Percentiles rank a stretch among this genome's conserved stretches.
Evolutionary conservation across 2,888 invertebrate species (phyloP).

Genomic region (Rutpela maculata): DNA sequence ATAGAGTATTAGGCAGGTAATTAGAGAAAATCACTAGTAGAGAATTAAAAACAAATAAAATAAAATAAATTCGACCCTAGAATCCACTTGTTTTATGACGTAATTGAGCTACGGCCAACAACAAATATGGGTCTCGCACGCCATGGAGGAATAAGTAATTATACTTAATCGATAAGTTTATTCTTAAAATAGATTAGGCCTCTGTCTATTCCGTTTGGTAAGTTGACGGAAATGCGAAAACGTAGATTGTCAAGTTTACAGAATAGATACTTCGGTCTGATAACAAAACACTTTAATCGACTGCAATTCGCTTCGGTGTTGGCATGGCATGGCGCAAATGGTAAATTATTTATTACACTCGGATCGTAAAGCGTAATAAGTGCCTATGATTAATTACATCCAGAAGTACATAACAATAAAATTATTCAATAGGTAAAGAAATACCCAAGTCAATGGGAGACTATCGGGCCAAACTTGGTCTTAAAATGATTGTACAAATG

Average conservation of each 20-base stretch:
- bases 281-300: not conserved
- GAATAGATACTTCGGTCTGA: not conserved
- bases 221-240: conserved; percentile 1
- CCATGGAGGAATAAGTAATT: conserved; percentile 1
- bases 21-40: conserved; percentile 23
- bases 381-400: too few species aligned
- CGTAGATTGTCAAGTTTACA: not conserved
- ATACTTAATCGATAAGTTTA: not conserved
- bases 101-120: not conserved
- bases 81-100: not conserved
- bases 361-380: too few species aligned
- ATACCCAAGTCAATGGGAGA: too few species aligned
- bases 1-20: conserved; percentile 2
- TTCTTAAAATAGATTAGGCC: conserved; percentile 7
- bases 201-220: not conserved
- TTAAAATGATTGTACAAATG: too few species aligned
- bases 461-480: too few species aligned
- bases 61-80: not conserved
- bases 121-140: not conserved
- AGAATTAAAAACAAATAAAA: conserved; percentile 13
- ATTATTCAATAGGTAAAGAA: too few species aligned
- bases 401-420: too few species aligned
- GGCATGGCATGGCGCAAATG: too few species aligned
- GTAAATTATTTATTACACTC: too few species aligned
- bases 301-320: not conserved